Evolutionary conservation across 2,888 invertebrate genomes (phyloP).

Genomic region (Empis livida): DNA sequence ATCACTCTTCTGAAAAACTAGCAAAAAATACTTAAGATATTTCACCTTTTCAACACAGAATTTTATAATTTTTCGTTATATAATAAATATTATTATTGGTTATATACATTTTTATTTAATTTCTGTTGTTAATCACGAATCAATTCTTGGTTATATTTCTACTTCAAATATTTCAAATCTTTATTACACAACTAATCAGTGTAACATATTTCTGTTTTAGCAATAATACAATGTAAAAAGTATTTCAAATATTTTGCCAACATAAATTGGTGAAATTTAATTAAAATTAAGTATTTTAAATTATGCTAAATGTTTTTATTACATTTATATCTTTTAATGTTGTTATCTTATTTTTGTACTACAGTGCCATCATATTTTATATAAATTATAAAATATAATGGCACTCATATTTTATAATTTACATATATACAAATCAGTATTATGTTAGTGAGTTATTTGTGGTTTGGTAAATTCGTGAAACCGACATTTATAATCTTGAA

Average conservation of each 20-base stretch:
- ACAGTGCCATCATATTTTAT: no score
- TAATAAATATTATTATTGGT: no score
- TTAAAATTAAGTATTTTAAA: slow-evolving; percentile 27
- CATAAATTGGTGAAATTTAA: slow-evolving; percentile 28
- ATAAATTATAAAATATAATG: slow-evolving; percentile 26
- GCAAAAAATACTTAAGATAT: no score
- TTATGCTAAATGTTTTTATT: slow-evolving; percentile 24
- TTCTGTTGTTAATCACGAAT: background rate
- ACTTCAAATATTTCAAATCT: no score
- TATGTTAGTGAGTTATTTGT: slow-evolving; percentile 30
- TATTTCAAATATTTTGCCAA: slow-evolving; percentile 9
- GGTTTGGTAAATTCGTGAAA: slow-evolving; percentile 24
- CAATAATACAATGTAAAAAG: no score
- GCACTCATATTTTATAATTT: slow-evolving; percentile 24
- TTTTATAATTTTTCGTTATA: no score
- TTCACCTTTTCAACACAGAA: no score
- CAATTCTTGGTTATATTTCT: no score
- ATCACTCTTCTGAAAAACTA: no score
- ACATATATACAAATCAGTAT: slow-evolving; percentile 30
- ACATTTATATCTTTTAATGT: slow-evolving; percentile 25
- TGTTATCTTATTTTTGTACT: slow-evolving; percentile 28
- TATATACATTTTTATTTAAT: background rate
- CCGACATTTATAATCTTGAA: slow-evolving; percentile 29
- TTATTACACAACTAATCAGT: no score
- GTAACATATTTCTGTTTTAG: no score